phyloP scores from a whole-genome alignment of 2,888 invertebrate genomes.

The Drosophila paramelanica region DNA sequence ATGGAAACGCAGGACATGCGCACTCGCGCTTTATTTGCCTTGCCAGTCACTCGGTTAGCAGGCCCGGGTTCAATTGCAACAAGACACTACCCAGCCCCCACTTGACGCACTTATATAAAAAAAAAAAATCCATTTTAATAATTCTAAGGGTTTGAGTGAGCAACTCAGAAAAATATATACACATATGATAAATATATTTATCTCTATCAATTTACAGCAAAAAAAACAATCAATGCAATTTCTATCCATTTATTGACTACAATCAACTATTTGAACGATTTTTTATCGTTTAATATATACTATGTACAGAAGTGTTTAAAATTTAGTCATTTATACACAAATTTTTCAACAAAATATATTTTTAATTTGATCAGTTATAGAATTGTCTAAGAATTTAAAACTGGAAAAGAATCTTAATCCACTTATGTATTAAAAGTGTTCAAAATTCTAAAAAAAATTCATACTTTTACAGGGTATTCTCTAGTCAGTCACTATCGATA shows the following conservation, averaged over 20 bases:
- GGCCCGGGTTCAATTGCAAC: slow-evolving; percentile 57
- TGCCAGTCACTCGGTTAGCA: slow-evolving; percentile 42
- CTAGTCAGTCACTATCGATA: not conserved
- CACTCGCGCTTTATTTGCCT: slow-evolving; percentile 51
- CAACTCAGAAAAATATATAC: not conserved
- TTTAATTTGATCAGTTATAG: no score
- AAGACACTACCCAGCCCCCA: slow-evolving; percentile 7
- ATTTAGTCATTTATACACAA: no score
- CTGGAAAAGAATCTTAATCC: no score
- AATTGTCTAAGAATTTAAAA: no score
- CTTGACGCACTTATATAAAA: slow-evolving; percentile 38
- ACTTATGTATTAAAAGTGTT: no score
- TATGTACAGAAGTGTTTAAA: no score
- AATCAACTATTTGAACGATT: not conserved
- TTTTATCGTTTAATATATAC: not conserved
- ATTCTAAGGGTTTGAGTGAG: not conserved
- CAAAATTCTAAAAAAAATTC: no score
- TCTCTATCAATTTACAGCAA: slow-evolving; percentile 7
- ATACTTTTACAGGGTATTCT: not conserved
- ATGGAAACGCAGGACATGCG: slow-evolving; percentile 69
- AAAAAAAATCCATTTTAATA: not conserved
- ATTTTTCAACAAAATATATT: no score
- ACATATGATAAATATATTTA: not conserved
- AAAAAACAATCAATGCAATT: slow-evolving; percentile 20
- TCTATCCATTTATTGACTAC: slow-evolving; percentile 8